Evolutionary conservation across 2,113 vertebrate genomes (phyloP).

Genomic region (Zosterops borbonicus): DNA sequence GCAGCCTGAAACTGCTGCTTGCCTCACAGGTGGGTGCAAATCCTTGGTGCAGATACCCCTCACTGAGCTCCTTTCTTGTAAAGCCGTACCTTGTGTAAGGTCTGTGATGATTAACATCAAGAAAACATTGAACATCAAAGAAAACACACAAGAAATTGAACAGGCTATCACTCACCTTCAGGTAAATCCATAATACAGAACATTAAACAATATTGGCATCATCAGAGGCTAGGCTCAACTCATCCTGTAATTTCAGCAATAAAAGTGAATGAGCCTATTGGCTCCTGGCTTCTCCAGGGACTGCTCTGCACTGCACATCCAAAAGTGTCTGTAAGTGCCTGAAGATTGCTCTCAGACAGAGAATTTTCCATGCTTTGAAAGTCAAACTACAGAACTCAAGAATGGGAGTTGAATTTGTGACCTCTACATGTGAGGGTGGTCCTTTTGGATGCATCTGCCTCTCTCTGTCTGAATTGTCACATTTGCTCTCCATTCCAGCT

Average conservation of each 20-base stretch:
- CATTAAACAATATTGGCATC: slow-evolving; percentile 11
- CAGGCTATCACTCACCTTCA: not conserved
- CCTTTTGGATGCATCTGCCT: not conserved
- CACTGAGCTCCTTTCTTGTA: not conserved
- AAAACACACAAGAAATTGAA: not conserved
- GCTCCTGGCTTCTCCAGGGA: not conserved
- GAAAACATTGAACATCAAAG: not conserved
- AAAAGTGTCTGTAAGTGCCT: not conserved
- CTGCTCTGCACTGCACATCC: not conserved
- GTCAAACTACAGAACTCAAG: not conserved
- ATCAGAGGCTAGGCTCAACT: not conserved
- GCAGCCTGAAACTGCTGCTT: not conserved
- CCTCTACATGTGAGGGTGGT: not conserved
- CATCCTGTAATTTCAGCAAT: not conserved
- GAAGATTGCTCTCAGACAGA: not conserved
- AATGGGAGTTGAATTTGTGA: not conserved
- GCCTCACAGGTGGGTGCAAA: not conserved
- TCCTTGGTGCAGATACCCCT: not conserved
- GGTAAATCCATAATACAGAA: slow-evolving; percentile 26
- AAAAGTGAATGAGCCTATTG: not conserved
- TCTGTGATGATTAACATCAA: not conserved
- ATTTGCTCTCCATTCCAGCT: not conserved
- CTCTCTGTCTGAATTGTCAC: not conserved
- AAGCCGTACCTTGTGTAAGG: not conserved
- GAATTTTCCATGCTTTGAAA: not conserved